Evolutionary conservation across 2,888 invertebrate genomes (phyloP), one percentile per base, ranked within the genome.

Genomic region (Hemicrepidius hirtus): DNA sequence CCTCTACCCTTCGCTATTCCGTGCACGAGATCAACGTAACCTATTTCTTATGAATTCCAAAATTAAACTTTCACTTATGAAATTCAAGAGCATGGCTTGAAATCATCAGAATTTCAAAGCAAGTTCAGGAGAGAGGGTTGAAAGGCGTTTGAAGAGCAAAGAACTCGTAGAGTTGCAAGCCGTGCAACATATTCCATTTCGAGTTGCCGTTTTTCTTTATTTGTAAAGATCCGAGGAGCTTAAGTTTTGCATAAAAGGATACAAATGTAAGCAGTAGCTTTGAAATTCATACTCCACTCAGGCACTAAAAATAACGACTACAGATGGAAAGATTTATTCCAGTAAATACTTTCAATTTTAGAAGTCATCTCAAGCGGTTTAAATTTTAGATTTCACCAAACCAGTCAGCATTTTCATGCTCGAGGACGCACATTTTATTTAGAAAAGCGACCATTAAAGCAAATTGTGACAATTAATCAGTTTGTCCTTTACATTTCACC

Each of bases 331-430:
- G 53, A 53, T 53, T 57, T 57, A 57, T 57, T 53, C 20, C 57
- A 32, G 57, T 57, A 57, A 57, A 57, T 57, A 57, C 57, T 37
- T 57, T 35, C 40, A 57, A 57, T 57, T 57, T 57, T 53, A 53
- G 57, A n/a, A 57, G 20, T n/a, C 35, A n/a, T 37, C 40, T 37
- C 7, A 57, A 57, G 57, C 40, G 57, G 57, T 57, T 57, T 53
- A 32, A 37, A 35, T 57, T 57, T 57, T 21, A 57, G 37, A 37
- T 37, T 32, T 57, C 53, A 28, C 13, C 53, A 20, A 18, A 44
- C 44, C 44, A 44, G 44, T 44, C 44, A 44, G 16, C 44, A 44
- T 44, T 46, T 28, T 53, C 53, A 21, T 53, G 53, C 53, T 53
- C 21, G 21, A 24, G 12, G 16, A 12, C 13, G 5, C n/a, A 13